Evolutionary conservation across 2,888 invertebrate species (phyloP), one percentile per base, ranked within the genome.

Genomic region (Meloe dianella): DNA sequence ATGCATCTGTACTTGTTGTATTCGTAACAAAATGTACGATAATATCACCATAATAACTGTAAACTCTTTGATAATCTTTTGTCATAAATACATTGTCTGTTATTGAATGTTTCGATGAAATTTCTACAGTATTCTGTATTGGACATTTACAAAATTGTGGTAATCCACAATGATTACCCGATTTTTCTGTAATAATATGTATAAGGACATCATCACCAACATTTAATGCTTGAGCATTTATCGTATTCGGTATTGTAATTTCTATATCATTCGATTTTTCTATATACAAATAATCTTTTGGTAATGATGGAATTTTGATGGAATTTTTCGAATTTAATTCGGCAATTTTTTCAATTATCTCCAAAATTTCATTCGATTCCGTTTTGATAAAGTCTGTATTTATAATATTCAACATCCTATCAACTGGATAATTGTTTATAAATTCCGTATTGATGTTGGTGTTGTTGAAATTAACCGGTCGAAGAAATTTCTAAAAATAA

Each of bases 281-380:
- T 27, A 83, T 74, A 70, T 83, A 83, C 73, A 83, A 74, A 62
- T 77, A 78, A 63, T 80, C 77, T 58, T 71, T 74, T 24, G 80
- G 77, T 61, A 81, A 67, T 64, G 71, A 82, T 83, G 41, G 17
- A 73, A 76, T 60, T 38, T 60, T 61, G 10, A 66, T 61, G 7
- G 73, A 57, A 61, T 73, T 76, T 35, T 70, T 65, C 8, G 71
- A 57, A 58, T 80, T 68, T 38, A 77, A 73, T 30, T 71, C 60
- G 59, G 68, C 68, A 29, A 82, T 75, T 60, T 73, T 68, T 14
- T 71, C 58, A 32, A 75, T 75, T 14, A 78, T 74, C 63, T 75
- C 67, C 29, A 75, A 67, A 27, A 80, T 77, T 66, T 77, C 71
- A 27, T 79, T 72, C 8, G 69, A 70, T 61, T 79, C 73, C 5